Evolutionary conservation across 2,113 vertebrate species (phyloP).

Genomic region (Peromyscus maniculatus): DNA sequence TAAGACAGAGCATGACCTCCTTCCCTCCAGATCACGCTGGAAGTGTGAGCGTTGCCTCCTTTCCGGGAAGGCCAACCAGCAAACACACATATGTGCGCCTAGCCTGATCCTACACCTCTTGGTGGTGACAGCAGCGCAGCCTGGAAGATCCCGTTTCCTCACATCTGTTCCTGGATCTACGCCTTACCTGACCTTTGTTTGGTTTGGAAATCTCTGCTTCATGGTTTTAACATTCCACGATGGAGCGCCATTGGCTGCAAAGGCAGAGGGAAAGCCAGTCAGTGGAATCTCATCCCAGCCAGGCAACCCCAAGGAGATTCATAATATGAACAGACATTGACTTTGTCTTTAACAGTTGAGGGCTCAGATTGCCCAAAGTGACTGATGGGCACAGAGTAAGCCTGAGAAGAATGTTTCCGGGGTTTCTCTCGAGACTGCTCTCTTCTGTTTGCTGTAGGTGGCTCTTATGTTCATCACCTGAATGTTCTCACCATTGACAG

Average conservation of each 20-base stretch:
- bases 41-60: background rate
- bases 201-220: background rate
- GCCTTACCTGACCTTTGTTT: background rate
- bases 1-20: background rate
- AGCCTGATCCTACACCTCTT: background rate
- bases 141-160: background rate
- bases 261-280: background rate
- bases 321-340: background rate
- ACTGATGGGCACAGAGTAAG: background rate
- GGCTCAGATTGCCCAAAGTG: background rate
- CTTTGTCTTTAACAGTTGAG: background rate
- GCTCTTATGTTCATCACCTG: background rate
- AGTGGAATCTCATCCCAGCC: background rate
- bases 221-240: background rate
- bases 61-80: background rate
- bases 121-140: background rate
- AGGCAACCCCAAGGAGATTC: background rate
- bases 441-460: background rate
- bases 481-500: background rate
- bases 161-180: background rate
- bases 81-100: background rate
- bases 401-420: background rate
- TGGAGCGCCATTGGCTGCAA: background rate
- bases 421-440: background rate
- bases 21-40: background rate